phyloP scores from a whole-genome alignment of 2,888 invertebrate species.

The Suillia variegata region DNA sequence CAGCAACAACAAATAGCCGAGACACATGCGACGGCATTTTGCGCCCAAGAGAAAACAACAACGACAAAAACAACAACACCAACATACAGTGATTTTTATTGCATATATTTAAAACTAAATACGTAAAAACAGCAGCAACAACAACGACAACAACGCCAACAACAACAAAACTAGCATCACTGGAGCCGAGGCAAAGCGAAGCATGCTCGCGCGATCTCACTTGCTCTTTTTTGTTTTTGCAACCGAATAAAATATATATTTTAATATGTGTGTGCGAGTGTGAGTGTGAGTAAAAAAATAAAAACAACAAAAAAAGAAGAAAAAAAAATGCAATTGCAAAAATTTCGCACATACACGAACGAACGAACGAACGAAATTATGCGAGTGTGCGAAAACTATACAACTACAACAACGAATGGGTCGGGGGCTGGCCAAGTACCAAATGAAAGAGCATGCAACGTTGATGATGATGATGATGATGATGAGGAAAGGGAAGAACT shows the following conservation, averaged over 20 bases:
- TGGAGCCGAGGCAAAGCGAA: neutral
- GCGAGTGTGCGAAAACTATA: neutral
- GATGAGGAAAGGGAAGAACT: no score
- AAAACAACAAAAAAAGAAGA: slow-evolving; percentile 2
- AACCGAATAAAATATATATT: slow-evolving; percentile 5
- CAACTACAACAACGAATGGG: no score
- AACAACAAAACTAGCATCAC: neutral
- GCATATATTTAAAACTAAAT: slow-evolving; percentile 17
- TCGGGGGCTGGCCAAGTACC: no score
- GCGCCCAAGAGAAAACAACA: neutral
- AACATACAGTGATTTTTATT: slow-evolving; percentile 27
- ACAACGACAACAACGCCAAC: neutral
- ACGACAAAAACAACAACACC: neutral
- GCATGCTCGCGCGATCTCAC: slow-evolving; percentile 8
- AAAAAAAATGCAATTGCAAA: neutral
- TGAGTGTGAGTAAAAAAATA: neutral
- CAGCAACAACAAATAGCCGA: neutral
- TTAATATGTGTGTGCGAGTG: slow-evolving; percentile 1
- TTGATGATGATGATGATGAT: no score
- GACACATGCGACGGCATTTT: neutral
- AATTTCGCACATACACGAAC: neutral
- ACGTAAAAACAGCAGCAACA: neutral
- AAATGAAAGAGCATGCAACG: no score
- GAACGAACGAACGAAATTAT: neutral
- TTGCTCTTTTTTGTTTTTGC: slow-evolving; percentile 30